These are phyloP conservation scores for Erebia epiphron DNA, from an alignment of 2,888 invertebrate genomes.

Conservation along the genomic window DNA sequence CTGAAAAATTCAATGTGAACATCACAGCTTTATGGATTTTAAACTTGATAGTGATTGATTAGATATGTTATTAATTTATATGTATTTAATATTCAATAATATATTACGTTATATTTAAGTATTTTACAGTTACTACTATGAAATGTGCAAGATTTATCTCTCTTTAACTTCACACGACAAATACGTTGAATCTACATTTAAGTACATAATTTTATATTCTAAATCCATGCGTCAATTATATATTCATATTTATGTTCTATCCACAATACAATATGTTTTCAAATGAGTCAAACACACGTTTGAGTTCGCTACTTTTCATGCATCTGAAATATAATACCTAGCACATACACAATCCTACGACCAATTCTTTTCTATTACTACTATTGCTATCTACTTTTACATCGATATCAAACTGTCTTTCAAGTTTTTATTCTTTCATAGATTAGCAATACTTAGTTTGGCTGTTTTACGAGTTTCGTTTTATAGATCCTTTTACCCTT, in stretches of 20 bases:
- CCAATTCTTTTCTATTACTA: conserved; percentile 61
- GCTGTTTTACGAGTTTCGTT: conserved; percentile 28
- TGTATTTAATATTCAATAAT: neutral
- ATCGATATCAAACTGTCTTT: conserved; percentile 46
- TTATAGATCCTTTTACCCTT: neutral
- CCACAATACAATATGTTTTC: conserved; percentile 42
- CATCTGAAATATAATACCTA: conserved; percentile 54
- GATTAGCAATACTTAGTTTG: conserved; percentile 31
- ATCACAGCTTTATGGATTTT: neutral
- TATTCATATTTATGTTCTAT: conserved; percentile 44
- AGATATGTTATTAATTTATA: neutral
- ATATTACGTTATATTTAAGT: neutral
- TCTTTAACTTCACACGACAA: neutral
- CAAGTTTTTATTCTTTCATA: conserved; percentile 46
- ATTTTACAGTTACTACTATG: neutral
- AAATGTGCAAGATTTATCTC: neutral
- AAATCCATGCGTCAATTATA: conserved; percentile 54
- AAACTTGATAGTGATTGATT: neutral
- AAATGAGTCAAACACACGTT: conserved; percentile 45
- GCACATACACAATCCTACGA: conserved; percentile 70
- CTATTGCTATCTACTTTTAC: conserved; percentile 52
- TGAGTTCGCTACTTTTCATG: conserved; percentile 66
- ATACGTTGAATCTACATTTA: conserved; percentile 7
- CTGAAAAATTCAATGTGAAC: neutral
- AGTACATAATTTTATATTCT: conserved; percentile 22